Conservation (phyloP, 2,113 vertebrate genomes). For the Galbula dea region DNA sequence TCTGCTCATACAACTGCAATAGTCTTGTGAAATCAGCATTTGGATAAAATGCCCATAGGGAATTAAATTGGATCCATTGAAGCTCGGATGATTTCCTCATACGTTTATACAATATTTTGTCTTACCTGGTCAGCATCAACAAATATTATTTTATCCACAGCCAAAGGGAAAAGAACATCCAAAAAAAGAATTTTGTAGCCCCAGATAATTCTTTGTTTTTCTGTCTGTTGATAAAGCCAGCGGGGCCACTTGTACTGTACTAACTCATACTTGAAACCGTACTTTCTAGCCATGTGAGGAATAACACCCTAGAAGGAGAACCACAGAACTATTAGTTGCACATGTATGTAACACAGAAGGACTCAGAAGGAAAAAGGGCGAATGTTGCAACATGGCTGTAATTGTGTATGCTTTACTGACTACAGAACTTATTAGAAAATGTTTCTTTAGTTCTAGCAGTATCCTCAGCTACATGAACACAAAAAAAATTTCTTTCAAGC, state of each 20-base stretch:
- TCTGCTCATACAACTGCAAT: neutral
- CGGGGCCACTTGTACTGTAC: conserved; percentile 96
- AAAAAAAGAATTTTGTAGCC: conserved; percentile 98
- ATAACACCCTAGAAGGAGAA: conserved; percentile 83
- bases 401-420: neutral
- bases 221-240: conserved; percentile 94
- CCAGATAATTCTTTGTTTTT: conserved; percentile 98
- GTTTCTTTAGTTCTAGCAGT: neutral
- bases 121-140: conserved; percentile 96
- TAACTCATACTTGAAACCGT: conserved; percentile 91
- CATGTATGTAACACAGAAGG: neutral
- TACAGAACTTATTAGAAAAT: neutral
- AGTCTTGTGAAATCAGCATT: fast-evolving
- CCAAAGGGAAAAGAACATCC: conserved; percentile 95
- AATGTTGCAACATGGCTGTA: neutral
- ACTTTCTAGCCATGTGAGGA: conserved; percentile 87
- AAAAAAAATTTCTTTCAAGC: neutral
- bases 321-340: neutral
- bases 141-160: conserved; percentile 97
- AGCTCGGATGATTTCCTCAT: neutral
- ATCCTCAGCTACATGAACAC: neutral
- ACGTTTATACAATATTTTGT: neutral
- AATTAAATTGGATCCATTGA: neutral
- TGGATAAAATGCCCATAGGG: neutral
- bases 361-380: neutral